phyloP scores from a whole-genome alignment of 2,797 vertebrate species.

The Lagorchestes hirsutus region DNA sequence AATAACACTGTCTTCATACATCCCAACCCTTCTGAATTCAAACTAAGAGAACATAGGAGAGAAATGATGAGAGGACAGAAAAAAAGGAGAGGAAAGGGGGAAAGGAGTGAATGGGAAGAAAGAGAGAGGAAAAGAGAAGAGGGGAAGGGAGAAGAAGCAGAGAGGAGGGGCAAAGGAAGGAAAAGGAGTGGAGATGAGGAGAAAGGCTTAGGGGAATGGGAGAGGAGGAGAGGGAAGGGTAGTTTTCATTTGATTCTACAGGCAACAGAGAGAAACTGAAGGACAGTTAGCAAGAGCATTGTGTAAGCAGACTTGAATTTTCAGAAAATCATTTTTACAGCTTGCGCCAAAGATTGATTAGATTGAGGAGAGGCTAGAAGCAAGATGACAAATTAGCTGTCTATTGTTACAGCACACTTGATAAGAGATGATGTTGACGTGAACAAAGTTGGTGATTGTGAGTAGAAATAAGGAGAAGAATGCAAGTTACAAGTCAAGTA shows the following conservation, averaged over 20 bases:
- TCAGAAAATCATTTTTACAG: not conserved
- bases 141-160: too few relatives aligned
- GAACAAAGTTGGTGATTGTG: not conserved
- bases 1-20: not conserved
- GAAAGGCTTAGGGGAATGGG: not conserved
- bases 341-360: not conserved
- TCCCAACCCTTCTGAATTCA: not conserved
- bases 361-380: not conserved
- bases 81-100: too few relatives aligned
- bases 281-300: not conserved
- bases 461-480: not conserved
- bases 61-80: too few relatives aligned
- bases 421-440: not conserved
- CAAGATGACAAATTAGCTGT: not conserved
- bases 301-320: accelerated
- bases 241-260: not conserved
- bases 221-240: too few relatives aligned
- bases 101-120: too few relatives aligned
- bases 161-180: too few relatives aligned
- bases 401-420: not conserved
- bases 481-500: too few relatives aligned
- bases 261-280: not conserved
- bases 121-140: too few relatives aligned
- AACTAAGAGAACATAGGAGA: not conserved
- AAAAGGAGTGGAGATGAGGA: too few relatives aligned